Conservation (phyloP, 2,113 vertebrate species). For the Psilopsiagon aymara region DNA sequence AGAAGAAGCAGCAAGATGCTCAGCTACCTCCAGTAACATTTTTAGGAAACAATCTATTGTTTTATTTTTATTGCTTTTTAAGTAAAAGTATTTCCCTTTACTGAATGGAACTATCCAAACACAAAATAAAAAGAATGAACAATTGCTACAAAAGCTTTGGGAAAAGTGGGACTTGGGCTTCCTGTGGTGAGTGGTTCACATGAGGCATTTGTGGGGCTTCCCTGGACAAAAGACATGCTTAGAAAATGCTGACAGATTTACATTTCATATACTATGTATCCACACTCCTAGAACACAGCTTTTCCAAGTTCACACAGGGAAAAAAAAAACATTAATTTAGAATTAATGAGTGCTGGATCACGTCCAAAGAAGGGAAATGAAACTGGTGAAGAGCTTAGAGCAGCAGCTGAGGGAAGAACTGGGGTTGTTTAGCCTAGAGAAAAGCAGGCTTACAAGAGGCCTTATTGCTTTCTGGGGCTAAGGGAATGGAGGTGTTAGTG, state of each 20-base stretch:
- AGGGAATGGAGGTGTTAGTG: not conserved
- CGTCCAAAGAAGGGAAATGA: not conserved
- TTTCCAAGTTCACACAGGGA: not conserved
- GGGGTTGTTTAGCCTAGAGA: not conserved
- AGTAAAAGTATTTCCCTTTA: not conserved
- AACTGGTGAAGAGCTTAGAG: not conserved
- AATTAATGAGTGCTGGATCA: not conserved
- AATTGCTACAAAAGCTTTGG: not conserved
- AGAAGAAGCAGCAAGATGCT: not conserved
- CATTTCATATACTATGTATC: not conserved
- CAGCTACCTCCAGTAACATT: not conserved
- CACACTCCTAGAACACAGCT: not conserved
- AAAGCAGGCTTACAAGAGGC: not conserved
- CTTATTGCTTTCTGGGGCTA: not conserved
- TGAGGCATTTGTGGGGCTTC: not conserved
- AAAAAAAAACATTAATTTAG: not conserved
- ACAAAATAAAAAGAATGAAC: not conserved
- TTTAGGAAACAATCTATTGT: not conserved
- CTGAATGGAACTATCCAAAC: not conserved
- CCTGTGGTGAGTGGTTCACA: not conserved
- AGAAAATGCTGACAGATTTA: not conserved
- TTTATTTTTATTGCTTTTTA: not conserved
- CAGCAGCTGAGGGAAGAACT: not conserved
- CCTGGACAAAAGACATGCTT: not conserved
- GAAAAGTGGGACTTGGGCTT: not conserved